Conservation (phyloP, 2,113 vertebrate species). For the Corynorhinus townsendii region DNA sequence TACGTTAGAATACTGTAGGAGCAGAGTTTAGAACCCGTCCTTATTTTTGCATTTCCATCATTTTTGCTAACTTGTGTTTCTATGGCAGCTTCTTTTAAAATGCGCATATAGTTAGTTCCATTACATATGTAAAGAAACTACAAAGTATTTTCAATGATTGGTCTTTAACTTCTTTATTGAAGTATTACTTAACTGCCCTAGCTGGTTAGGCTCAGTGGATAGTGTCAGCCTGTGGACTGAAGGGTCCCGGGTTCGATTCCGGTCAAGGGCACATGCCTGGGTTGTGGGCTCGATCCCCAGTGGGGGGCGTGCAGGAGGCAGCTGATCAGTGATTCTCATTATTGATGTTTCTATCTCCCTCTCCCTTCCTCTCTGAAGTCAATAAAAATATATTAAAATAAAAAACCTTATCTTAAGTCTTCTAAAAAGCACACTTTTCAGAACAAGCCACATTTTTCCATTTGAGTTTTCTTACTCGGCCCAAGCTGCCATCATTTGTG, state of each 20-base stretch:
- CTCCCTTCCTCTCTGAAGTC: no score
- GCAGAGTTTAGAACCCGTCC: neutral
- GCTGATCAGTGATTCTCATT: no score
- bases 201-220: no score
- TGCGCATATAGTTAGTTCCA: neutral
- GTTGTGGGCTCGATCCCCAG: no score
- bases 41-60: neutral
- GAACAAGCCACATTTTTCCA: neutral
- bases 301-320: no score
- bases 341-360: no score
- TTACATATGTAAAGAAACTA: neutral
- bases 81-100: neutral
- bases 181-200: neutral
- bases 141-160: neutral
- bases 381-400: no score
- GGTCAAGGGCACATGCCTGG: no score
- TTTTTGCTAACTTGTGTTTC: neutral
- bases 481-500: neutral
- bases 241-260: no score
- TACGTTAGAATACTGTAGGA: neutral
- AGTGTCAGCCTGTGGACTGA: no score
- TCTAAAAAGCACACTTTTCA: neutral
- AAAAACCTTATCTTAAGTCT: neutral
- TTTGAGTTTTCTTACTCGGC: neutral
- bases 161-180: neutral